Conservation (phyloP, 2,797 vertebrate species). For the Coregonus suidteri region DNA sequence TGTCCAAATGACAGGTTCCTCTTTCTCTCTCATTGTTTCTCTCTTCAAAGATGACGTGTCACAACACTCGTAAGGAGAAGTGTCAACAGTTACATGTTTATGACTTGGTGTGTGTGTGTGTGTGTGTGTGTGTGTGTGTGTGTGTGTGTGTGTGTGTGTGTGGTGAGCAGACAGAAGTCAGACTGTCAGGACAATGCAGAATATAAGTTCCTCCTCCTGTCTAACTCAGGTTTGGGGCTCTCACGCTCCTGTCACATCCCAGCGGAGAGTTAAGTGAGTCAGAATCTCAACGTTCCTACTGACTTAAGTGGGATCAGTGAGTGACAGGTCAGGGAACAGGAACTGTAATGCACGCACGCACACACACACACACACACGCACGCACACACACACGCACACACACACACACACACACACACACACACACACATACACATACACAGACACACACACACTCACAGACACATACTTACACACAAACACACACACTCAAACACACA, state of each 20-base stretch:
- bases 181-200: background rate
- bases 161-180: background rate
- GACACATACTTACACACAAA: too few species aligned
- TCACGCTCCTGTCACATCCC: background rate
- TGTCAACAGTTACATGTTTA: background rate
- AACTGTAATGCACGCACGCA: constrained; percentile 6
- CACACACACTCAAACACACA: too few species aligned
- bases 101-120: constrained; percentile 11
- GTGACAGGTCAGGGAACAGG: background rate
- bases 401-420: constrained; percentile 13
- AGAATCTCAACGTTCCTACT: background rate
- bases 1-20: background rate
- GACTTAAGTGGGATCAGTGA: constrained; percentile 3
- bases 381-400: constrained; percentile 5
- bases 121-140: constrained; percentile 16
- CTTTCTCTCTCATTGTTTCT: background rate
- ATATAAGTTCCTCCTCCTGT: background rate
- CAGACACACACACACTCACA: background rate
- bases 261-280: background rate
- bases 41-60: background rate
- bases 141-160: constrained; percentile 10
- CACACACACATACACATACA: constrained; percentile 14
- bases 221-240: background rate
- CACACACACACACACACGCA: background rate
- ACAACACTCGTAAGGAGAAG: background rate